Evolutionary conservation across 2,888 invertebrate genomes (phyloP), one percentile per base, ranked within the genome.

Genomic region (Notodonta dromedarius): DNA sequence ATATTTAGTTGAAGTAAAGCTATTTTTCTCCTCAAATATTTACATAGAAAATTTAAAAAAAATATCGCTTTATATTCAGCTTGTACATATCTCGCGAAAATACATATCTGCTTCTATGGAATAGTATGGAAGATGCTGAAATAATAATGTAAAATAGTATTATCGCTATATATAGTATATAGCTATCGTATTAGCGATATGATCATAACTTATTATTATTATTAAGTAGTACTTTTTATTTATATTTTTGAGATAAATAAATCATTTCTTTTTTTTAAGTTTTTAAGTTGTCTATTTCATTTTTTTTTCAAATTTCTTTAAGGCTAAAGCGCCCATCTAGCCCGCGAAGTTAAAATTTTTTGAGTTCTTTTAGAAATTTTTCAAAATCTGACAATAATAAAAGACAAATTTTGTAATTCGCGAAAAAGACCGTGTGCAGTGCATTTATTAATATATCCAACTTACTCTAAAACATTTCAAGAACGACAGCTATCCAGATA

Each of bases 101-200:
- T 82, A 88, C 89, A 90, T 90, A 90, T 91, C 89, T 91, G 91
- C 91, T 91, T 90, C 90, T 91, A 90, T 89, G 90, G 78, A 85
- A 84, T 77, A 77, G 71, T 78, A 73, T 76, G 61, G 73, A 73
- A 71, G 77, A 76, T 74, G 76, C 73, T 76, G 69, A 71, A 67
- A 76, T 0, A 35, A 35, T 35, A 35, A 24, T 24, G 24, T 24
- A 24, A 24, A 77, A 76, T 75, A n/a, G 61, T 77, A 76, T 75
- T 63, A 72, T 77, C 76, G 74, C 76, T 77, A 78, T 76, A 74
- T 70, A 67, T 65, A 57, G 61, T 76, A n/a, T n/a, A n/a, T n/a
- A 75, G 73, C 69, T 76, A 77, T 71, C 66, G 59, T 70, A 61
- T 72, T 77, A 84, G 75, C 67, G 16, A 61, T 76, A 67, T 69